phyloP scores from a whole-genome alignment of 2,888 invertebrate species.

The Drosophila affinis region DNA sequence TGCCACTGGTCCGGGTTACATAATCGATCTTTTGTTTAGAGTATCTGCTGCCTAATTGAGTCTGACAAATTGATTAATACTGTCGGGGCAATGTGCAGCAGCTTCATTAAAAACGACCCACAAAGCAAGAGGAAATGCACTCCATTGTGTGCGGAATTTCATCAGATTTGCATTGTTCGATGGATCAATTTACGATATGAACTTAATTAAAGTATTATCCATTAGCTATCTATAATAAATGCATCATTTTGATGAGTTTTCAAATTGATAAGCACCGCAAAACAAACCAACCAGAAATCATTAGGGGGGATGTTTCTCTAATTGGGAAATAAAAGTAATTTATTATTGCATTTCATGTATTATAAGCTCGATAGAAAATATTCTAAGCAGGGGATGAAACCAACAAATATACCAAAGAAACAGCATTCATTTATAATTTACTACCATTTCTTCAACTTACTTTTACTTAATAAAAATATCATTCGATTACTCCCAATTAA shows the following conservation, averaged over 20 bases:
- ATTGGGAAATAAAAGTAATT: background rate
- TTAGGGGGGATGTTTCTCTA: background rate
- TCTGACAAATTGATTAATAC: constrained; percentile 42
- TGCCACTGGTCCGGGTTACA: constrained; percentile 26
- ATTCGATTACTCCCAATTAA: constrained; percentile 19
- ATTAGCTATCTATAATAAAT: background rate
- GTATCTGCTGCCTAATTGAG: constrained; percentile 30
- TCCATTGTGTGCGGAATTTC: background rate
- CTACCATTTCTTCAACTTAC: background rate
- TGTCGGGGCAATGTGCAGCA: constrained; percentile 11
- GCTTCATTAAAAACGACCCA: constrained; percentile 20
- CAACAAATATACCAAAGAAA: background rate
- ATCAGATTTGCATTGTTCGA: background rate
- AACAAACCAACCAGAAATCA: background rate
- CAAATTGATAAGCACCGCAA: background rate
- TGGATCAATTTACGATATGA: constrained; percentile 5
- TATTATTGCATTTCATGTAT: too few relatives aligned
- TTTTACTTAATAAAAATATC: constrained; percentile 14
- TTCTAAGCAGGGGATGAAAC: too few relatives aligned
- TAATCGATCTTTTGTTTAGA: constrained; percentile 40
- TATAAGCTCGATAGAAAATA: too few relatives aligned
- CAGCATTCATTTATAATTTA: background rate
- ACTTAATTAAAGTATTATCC: constrained; percentile 14
- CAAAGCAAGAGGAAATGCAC: constrained; percentile 12
- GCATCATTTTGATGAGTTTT: background rate